Evolutionary conservation across 2,888 invertebrate species (phyloP).

Genomic region (Creontiades dilutus): DNA sequence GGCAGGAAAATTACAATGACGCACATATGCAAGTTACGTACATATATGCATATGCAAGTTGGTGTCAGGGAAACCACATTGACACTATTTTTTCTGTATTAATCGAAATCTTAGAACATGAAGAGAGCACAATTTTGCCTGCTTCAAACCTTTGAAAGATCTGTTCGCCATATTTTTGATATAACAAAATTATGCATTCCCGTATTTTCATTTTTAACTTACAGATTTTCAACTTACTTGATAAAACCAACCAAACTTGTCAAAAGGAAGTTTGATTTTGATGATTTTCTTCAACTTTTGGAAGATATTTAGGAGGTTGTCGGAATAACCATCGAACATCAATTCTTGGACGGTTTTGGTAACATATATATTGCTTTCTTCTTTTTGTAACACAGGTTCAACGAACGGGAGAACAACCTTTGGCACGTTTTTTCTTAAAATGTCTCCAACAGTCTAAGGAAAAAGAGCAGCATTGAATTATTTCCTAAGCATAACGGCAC

Average conservation of each 20-base stretch:
- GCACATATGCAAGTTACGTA: too few relatives aligned
- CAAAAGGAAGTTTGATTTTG: constrained; percentile 79
- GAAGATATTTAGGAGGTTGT: constrained; percentile 83
- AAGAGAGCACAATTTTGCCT: too few relatives aligned
- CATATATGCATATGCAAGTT: too few relatives aligned
- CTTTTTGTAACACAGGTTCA: constrained; percentile 58
- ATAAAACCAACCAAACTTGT: constrained; percentile 93
- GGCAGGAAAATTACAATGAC: too few relatives aligned
- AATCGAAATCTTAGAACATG: too few relatives aligned
- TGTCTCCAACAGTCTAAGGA: constrained; percentile 71
- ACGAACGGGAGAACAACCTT: constrained; percentile 63
- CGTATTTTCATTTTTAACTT: background rate
- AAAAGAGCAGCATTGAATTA: constrained; percentile 38
- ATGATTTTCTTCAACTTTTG: constrained; percentile 75
- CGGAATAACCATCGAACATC: constrained; percentile 90
- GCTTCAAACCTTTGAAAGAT: too few relatives aligned
- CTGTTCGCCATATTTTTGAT: too few relatives aligned
- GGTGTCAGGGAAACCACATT: too few relatives aligned
- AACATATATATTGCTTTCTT: constrained; percentile 77
- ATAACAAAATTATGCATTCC: too few relatives aligned
- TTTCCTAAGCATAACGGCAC: background rate
- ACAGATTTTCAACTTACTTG: constrained; percentile 77
- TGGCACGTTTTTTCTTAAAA: constrained; percentile 58
- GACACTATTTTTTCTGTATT: too few relatives aligned
- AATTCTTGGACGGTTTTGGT: constrained; percentile 85